Conservation (phyloP, 2,113 vertebrate genomes). For the Nycticebus coucang region DNA sequence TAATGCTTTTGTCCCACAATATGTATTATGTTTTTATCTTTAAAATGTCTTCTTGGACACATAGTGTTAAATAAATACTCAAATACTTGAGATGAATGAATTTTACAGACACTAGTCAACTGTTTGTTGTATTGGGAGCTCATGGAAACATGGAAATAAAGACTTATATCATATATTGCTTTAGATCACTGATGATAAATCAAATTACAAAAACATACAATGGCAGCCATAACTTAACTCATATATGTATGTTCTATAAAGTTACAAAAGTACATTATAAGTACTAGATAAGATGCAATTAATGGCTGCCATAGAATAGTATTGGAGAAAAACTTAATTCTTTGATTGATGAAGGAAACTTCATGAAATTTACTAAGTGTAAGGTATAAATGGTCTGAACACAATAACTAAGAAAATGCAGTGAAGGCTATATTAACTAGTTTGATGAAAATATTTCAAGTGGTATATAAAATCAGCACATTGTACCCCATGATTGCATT, state of each 20-base stretch:
- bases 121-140: background rate
- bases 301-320: background rate
- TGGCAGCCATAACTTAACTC: background rate
- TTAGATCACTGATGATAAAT: background rate
- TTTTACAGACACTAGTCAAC: background rate
- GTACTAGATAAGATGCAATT: background rate
- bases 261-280: background rate
- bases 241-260: background rate
- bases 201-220: background rate
- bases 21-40: background rate
- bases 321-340: background rate
- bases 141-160: background rate
- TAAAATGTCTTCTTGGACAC: background rate
- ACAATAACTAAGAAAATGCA: too few relatives aligned
- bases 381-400: too few relatives aligned
- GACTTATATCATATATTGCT: background rate
- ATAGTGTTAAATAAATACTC: background rate
- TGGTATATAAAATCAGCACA: too few relatives aligned
- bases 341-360: background rate
- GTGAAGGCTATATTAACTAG: too few relatives aligned
- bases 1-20: background rate
- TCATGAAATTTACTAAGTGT: background rate
- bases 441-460: too few relatives aligned
- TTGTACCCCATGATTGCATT: too few relatives aligned
- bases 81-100: background rate